Evolutionary conservation across 2,113 vertebrate genomes (phyloP).

Genomic region (Noturus placidus): DNA sequence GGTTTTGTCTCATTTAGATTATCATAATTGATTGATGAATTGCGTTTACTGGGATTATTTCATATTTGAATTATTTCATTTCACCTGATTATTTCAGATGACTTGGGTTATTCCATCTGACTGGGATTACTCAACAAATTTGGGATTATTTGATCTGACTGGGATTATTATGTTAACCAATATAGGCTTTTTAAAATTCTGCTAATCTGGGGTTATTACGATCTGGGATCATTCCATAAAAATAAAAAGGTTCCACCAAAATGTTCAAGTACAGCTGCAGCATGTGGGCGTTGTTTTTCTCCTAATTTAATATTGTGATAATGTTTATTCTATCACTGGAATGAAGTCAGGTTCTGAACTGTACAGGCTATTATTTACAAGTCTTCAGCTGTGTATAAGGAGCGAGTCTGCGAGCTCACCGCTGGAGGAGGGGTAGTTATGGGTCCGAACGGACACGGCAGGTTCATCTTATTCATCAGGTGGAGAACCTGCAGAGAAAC

Average conservation of each 20-base stretch:
- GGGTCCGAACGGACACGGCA: conserved; percentile 92
- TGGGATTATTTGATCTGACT: not conserved
- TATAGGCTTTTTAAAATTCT: not conserved
- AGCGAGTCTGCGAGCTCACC: conserved; percentile 70
- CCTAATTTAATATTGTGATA: not conserved
- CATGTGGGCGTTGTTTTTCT: too few relatives aligned
- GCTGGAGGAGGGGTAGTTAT: conserved; percentile 84
- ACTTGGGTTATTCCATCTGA: not conserved
- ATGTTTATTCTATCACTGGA: too few relatives aligned
- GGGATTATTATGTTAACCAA: not conserved
- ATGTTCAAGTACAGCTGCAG: not conserved
- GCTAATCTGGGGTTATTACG: too few relatives aligned
- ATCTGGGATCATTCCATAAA: not conserved
- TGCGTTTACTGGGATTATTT: not conserved
- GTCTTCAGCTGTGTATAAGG: not conserved
- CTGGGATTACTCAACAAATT: not conserved
- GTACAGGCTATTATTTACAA: not conserved
- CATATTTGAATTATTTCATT: not conserved
- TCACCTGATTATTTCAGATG: not conserved
- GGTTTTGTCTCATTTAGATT: not conserved
- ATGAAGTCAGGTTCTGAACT: not conserved
- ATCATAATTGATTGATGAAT: not conserved
- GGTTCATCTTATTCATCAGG: conserved; percentile 99
- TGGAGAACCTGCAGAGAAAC: conserved; percentile 85
- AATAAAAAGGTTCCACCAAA: not conserved